Base-by-base conservation (phyloP, 2,113 vertebrate species). In the Rafetus swinhoei region DNA sequence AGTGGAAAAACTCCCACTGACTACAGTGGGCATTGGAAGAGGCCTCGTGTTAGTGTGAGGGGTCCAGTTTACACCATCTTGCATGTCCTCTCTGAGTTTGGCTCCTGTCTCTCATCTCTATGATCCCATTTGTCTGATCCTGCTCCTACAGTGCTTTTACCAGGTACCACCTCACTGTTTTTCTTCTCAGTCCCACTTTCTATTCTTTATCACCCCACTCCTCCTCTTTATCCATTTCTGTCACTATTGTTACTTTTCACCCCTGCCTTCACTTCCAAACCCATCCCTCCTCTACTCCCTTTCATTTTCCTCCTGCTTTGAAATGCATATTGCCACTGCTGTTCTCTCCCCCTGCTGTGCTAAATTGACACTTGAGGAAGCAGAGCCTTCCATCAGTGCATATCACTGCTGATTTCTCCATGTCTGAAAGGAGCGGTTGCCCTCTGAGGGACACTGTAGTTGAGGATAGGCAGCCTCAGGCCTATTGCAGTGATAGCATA, bases 331-430 rank as follows among this genome's bases (percentile, higher is more conserved):
- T 95, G 86, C 90, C 87, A 85, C 90, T 94, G 88, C 95, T 94
- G 39, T 85, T 92, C 85, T 95, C 82, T 86, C 32, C 82, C 81
- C 97, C 97, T 88, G 95, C 97, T 97, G 97, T 95, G 97, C 88
- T 91, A 97, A 97, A 97, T 97, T 97, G 97, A 92, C 88, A 95
- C 97, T 97, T 81, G 93, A 97, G 89, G 89, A 93, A 91, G 96
- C 94, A 95, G 3, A 84, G 95, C 96, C 97, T 96, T 97, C 95
- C 95, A 96, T 97, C 95, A 97, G 95, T 85, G 53, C 4, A 0
- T 90, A 85, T 81, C 86, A 12, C 54, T 29, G 82, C 94, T 94
- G 95, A 96, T 97, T 97, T 97, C 93, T 84, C 85, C 90, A 5
- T 94, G 79, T 59, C 53, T 95, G 94, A 94, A 93, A 95, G 90